Conservation (phyloP, 2,888 invertebrate genomes). For the Dryobota labecula region DNA sequence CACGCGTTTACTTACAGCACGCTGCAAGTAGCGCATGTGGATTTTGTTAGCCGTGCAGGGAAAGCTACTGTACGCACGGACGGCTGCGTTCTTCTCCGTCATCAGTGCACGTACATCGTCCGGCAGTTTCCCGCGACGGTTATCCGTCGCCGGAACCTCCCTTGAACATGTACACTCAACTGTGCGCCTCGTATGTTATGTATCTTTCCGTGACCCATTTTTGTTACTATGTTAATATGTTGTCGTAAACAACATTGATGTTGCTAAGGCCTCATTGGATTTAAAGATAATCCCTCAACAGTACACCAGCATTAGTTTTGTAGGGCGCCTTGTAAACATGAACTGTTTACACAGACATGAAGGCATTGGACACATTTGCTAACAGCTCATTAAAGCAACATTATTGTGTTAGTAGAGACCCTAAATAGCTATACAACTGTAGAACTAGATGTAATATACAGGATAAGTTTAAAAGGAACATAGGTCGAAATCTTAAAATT, state of each 20-base stretch:
- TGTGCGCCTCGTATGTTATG: not conserved
- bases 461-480: no score
- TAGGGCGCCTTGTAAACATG: conserved; percentile 45
- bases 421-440: not conserved
- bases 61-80: no score
- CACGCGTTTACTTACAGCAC: no score
- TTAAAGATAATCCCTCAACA: conserved; percentile 35
- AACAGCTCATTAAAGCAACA: not conserved
- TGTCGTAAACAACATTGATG: conserved; percentile 15
- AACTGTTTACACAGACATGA: not conserved
- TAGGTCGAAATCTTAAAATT: no score
- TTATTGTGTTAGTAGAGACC: not conserved
- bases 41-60: no score
- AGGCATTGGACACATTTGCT: not conserved
- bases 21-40: no score
- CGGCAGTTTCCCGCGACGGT: no score
- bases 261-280: conserved; percentile 34
- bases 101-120: no score
- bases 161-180: no score
- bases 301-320: conserved; percentile 14
- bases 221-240: conserved; percentile 10
- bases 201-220: conserved; percentile 38
- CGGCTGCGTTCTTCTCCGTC: no score
- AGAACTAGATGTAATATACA: not conserved
- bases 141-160: no score